phyloP scores from a whole-genome alignment of 2,113 vertebrate species.

The Falcunculus frontatus region DNA sequence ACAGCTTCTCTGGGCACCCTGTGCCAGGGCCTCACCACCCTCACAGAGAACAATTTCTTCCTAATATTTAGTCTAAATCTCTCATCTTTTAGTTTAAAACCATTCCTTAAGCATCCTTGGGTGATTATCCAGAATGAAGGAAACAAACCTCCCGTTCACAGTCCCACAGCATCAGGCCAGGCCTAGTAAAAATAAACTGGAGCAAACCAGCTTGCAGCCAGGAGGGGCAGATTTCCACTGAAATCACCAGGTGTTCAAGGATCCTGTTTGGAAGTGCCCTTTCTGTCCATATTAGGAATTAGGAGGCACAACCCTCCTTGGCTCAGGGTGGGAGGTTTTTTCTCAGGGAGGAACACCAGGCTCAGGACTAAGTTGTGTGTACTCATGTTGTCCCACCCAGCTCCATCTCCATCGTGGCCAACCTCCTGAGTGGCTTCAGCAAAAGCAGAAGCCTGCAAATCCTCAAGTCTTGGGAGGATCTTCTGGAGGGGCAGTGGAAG shows the following conservation, averaged over 20 bases:
- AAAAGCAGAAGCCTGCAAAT: neutral
- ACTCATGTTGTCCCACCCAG: neutral
- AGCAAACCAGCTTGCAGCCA: neutral
- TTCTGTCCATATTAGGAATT: neutral
- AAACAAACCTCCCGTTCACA: neutral
- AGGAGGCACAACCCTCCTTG: neutral
- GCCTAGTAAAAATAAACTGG: neutral
- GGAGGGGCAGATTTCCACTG: neutral
- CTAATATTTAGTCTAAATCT: neutral
- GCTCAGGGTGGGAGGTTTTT: neutral
- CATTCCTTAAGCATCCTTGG: neutral
- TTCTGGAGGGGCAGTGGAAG: neutral
- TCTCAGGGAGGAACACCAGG: neutral
- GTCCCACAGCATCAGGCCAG: neutral
- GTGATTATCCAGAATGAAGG: neutral
- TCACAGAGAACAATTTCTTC: neutral
- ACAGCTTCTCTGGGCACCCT: neutral
- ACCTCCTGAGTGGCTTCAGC: neutral
- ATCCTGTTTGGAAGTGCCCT: neutral
- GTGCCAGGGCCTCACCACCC: accelerated
- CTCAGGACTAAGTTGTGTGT: neutral
- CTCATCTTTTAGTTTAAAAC: neutral
- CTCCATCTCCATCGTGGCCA: neutral
- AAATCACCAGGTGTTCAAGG: neutral
- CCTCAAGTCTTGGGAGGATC: neutral